These are phyloP conservation scores for Rhimphoctona megacephalus DNA, from an alignment of 2,888 invertebrate genomes.

Conservation along the genomic window DNA sequence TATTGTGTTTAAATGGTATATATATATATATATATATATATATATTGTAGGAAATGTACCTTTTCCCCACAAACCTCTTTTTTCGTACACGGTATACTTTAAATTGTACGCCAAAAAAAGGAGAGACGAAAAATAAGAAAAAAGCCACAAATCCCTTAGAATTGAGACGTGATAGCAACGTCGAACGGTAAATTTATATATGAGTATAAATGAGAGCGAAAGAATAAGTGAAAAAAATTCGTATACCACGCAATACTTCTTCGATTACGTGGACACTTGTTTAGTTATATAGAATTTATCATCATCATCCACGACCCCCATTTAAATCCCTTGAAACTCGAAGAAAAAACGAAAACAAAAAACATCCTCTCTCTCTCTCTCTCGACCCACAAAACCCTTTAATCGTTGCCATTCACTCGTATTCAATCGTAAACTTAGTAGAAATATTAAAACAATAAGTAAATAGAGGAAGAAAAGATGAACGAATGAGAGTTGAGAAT, in stretches of 20 bases:
- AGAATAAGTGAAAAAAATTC: slow-evolving; percentile 22
- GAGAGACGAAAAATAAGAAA: slow-evolving; percentile 1
- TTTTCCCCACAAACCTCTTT: background rate
- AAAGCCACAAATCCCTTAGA: slow-evolving; percentile 44
- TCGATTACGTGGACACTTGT: slow-evolving; percentile 34
- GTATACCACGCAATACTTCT: slow-evolving; percentile 41
- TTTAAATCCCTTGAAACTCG: background rate
- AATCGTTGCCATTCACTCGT: slow-evolving; percentile 64
- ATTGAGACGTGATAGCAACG: slow-evolving; percentile 44
- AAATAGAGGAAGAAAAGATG: slow-evolving; percentile 53
- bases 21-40: slow-evolving; percentile 65
- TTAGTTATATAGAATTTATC: slow-evolving; percentile 50
- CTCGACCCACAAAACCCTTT: slow-evolving; percentile 28
- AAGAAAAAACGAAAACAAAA: slow-evolving; percentile 6
- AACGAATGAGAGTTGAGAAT: slow-evolving; percentile 58
- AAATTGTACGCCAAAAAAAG: slow-evolving; percentile 48
- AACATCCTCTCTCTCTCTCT: slow-evolving; percentile 40
- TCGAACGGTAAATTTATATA: slow-evolving; percentile 38
- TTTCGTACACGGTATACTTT: slow-evolving; percentile 63
- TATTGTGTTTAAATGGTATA: slow-evolving; percentile 64
- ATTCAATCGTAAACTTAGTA: slow-evolving; percentile 63
- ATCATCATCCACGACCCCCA: slow-evolving; percentile 25
- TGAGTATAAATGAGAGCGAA: slow-evolving; percentile 37
- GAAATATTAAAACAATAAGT: slow-evolving; percentile 62
- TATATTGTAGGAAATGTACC: slow-evolving; percentile 65